Base-by-base conservation (phyloP, 2,888 invertebrate genomes). In the Rutpela maculata region DNA sequence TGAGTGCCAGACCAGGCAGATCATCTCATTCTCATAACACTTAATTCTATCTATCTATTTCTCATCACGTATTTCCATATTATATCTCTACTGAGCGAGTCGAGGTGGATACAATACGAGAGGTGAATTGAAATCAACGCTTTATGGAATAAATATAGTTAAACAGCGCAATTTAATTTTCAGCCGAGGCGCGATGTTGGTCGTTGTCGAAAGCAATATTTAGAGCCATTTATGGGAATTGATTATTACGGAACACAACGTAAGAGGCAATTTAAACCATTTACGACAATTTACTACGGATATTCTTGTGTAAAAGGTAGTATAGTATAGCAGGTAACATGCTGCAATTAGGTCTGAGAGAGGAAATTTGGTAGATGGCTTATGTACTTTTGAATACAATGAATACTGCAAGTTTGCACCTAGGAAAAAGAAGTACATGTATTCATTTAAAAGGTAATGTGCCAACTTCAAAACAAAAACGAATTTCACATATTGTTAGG, bases 101-200 rank as follows among this genome's bases (percentile, higher is more conserved):
- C 22, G 66, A 55, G 38, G 55, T 43, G 50, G 43, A 50, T 60
- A 67, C 55, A 43, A 55, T 18, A 22, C 50, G 18, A 10, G 19
- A 55, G 55, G 66, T 55, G 66, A 67, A 67, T 50, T 50, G 50
- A 67, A 66, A 67, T 50, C 66, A 50, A 67, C 55, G 55, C 66
- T 67, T 67, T 67, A 50, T 50, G 22, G 55, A 67, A 67, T 17
- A 63, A 62, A 72, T 72, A 31, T 55, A 50, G 15, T 72, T 62
- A 62, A 63, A 72, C 43, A 19, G 57, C 15, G 69, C 59, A 55
- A 31, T 59, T 70, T 38, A 70, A 70, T 70, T 70, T 56, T 57
- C 59, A 17, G n/a, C 15, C 50, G 6, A n/a, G 12, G 31, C 6
- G 7, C 6, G 9, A 35, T 15, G 15, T 15, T 12, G 50, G 15